A percentile compares a stretch with the other conserved stretches of the same genome.
phyloP scores from a whole-genome alignment of 1,140 invertebrate genomes.

The Oncopodura yosiiana region DNA sequence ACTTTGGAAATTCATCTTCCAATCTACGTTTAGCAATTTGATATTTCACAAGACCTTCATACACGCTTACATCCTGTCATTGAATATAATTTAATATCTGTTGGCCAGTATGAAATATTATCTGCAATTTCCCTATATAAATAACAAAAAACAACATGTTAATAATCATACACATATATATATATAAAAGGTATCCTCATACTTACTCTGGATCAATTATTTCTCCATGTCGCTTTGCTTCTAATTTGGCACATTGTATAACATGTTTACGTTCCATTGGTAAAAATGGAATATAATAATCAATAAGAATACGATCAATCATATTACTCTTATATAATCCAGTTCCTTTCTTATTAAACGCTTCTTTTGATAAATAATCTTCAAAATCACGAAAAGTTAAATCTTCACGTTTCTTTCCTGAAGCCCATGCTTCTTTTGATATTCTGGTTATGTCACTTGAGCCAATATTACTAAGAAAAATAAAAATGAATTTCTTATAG shows the following conservation, averaged over 20 bases:
- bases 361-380: constrained; percentile 11
- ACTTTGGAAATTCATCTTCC: neutral
- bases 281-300: constrained; percentile 30
- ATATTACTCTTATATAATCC: constrained; percentile 24
- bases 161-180: neutral
- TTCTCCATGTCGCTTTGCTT: constrained; percentile 6
- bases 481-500: constrained; percentile 22
- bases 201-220: constrained; percentile 22
- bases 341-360: constrained; percentile 20
- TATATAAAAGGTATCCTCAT: neutral
- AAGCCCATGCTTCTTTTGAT: constrained; percentile 15
- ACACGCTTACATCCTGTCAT: constrained; percentile 28
- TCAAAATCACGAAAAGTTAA: constrained; percentile 30
- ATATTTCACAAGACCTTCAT: constrained; percentile 28
- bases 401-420: constrained; percentile 24
- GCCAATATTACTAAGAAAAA: constrained; percentile 32
- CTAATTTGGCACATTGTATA: constrained; percentile 20
- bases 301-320: constrained; percentile 21
- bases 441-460: constrained; percentile 24
- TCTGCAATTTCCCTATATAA: constrained; percentile 21
- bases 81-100: constrained; percentile 27
- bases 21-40: constrained; percentile 3
- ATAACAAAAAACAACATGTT: neutral
- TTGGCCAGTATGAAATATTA: constrained; percentile 26
- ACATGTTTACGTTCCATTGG: constrained; percentile 30